Base-by-base conservation (phyloP, 1,140 invertebrate genomes). In the Rhagoletis pomonella region DNA sequence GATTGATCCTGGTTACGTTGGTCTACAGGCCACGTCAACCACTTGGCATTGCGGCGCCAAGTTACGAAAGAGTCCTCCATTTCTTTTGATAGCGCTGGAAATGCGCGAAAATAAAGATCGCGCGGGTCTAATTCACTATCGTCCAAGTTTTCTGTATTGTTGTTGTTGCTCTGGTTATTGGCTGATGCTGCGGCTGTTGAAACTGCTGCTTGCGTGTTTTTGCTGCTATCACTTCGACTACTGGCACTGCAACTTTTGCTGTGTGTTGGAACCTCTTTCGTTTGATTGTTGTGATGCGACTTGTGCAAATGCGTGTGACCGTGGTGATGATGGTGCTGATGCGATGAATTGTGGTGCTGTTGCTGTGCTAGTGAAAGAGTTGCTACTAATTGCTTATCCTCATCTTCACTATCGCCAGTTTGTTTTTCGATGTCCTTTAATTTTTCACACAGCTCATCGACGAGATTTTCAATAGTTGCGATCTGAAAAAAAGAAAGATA, bases 401-500 rank as follows among this genome's bases (percentile, higher is more conserved):
- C 86, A 65, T 88, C 81, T 65, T 88, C 87, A 17, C 86, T 39
- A 86, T 87, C 64, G 86, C 89, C 89, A 89, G 89, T 89, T 90
- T 91, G 90, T 89, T 89, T 90, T 89, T 93, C 90, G 60, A 93
- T 91, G 88, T 91, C 93, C 89, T 94, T 94, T 64, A 94, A 89
- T 89, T 93, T 94, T 39, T 88, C 89, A 89, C 92, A 94, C 58
- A 94, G 89, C 90, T 94, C 94, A 89, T 94, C 94, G 50, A 95
- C 93, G 44, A 95, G 89, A 85, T 89, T 91, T 91, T 94, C 93
- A 88, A 95, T 94, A 67, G 92, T 93, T 92, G 90, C 90, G 84
- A 93, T 92, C 94, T 94, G 89, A 29, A 92, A 92, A 88, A 89
- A 86, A 89, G 90, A 39, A 55, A n/a, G n/a, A n/a, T n/a, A n/a